A percentile compares a stretch with the other conserved stretches of the same genome.
phyloP scores from a whole-genome alignment of 2,797 vertebrate genomes.

The Morelia viridis region DNA sequence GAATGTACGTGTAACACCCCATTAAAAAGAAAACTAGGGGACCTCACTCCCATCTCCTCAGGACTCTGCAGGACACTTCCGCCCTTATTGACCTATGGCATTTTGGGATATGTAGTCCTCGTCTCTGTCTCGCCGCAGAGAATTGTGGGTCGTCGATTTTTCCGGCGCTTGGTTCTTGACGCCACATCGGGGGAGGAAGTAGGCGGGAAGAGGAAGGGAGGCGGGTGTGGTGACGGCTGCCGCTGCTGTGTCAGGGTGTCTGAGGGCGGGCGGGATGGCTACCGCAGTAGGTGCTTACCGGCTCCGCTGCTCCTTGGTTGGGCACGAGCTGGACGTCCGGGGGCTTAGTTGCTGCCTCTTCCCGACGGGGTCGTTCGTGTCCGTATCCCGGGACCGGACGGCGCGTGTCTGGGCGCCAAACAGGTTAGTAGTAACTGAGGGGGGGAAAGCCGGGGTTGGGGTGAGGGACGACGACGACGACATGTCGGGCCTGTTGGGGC shows the following conservation, averaged over 20 bases:
- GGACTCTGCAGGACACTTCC: rapidly evolving
- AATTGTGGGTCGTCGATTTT: rapidly evolving
- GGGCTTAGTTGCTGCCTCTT: slow-evolving; percentile 79
- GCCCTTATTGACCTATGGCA: rapidly evolving
- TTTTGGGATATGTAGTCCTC: slow-evolving; percentile 51
- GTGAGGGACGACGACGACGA: not conserved
- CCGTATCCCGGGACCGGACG: slow-evolving; percentile 93
- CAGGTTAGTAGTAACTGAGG: slow-evolving; percentile 74
- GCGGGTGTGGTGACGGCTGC: not conserved
- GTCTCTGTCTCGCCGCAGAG: rapidly evolving
- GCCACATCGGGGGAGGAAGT: slow-evolving; percentile 28
- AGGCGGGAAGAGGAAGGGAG: not conserved
- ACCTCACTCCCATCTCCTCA: not conserved
- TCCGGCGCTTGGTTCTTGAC: slow-evolving; percentile 28
- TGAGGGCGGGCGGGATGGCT: slow-evolving; percentile 58
- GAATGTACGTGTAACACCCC: not conserved
- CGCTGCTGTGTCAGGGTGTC: slow-evolving; percentile 71
- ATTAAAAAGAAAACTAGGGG: not conserved
- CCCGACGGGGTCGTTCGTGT: slow-evolving; percentile 88
- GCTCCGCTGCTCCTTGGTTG: slow-evolving; percentile 87
- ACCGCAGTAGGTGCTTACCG: slow-evolving; percentile 75
- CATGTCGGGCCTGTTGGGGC: not conserved
- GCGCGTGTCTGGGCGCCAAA: slow-evolving; percentile 91
- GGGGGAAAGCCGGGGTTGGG: too few relatives aligned
- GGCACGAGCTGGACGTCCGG: slow-evolving; percentile 92